Base-by-base conservation (phyloP, 2,888 invertebrate genomes). In the Strigamia crassipes region DNA sequence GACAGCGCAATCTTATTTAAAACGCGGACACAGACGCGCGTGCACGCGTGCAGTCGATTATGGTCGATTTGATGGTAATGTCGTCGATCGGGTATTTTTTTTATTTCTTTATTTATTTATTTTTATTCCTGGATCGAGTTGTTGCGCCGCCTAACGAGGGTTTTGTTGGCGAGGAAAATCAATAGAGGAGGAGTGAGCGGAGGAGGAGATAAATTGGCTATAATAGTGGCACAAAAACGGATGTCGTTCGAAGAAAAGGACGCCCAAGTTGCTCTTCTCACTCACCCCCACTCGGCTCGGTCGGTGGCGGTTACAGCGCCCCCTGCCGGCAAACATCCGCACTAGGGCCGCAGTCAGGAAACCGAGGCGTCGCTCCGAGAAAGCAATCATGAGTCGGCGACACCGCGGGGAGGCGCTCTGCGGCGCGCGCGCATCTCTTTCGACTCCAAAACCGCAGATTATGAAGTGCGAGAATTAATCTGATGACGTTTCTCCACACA, bases 131-230 rank as follows among this genome's bases (percentile, higher is more conserved):
- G n/a, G n/a, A n/a, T n/a, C n/a, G n/a, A n/a, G n/a, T n/a, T 46
- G 46, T 46, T 46, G 46, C 46, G 46, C 46, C 34, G 13, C n/a
- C 78, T 78, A 38, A 78, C 78, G 78, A 78, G 78, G 15, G 38
- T 38, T 78, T 38, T 34, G 78, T 73, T 15, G 27, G 78, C n/a
- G n/a, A 4, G 34, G 34, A 78, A 78, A 78, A 78, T 78, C 78
- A 78, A 78, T 78, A 78, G 34, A 2, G 12, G 46, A 46, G 46
- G 46, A 46, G 46, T 46, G 46, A 46, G 46, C 46, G 13, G n/a
- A 46, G 38, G 78, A 34, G 38, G 38, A 78, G 78, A 78, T 78
- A 78, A 78, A 78, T 78, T 78, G 78, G 78, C 78, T 78, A 27
- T 78, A 78, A 78, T 78, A 34, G 78, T 78, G 27, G 78, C 78